Percentiles rank a stretch among this genome's conserved stretches.
Evolutionary conservation across 2,888 invertebrate species (phyloP).

Genomic region (Mimachlamys varia): DNA sequence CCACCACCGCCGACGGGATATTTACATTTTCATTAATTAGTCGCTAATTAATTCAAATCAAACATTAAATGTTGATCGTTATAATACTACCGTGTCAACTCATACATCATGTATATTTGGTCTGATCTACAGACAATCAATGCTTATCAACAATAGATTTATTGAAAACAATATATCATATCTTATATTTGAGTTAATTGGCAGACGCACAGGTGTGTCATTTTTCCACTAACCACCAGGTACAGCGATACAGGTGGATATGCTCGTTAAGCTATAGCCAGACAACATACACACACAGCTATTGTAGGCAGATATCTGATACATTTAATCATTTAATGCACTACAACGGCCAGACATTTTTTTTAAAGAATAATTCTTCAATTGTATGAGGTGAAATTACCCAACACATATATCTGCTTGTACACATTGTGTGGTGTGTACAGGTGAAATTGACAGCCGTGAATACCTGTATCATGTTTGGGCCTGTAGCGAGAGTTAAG

Average conservation of each 20-base stretch:
- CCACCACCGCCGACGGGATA: not conserved
- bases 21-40: conserved; percentile 7
- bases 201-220: conserved; percentile 31
- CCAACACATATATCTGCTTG: not conserved
- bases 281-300: not conserved
- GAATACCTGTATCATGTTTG: not conserved
- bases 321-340: not conserved
- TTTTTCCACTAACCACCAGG: conserved; percentile 5
- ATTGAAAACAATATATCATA: conserved; percentile 22
- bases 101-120: not conserved
- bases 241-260: not conserved
- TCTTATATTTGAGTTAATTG: conserved; percentile 10
- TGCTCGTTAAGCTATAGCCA: not conserved
- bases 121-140: not conserved
- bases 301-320: not conserved
- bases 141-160: conserved; percentile 11
- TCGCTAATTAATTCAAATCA: not conserved
- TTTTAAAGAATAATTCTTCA: not conserved
- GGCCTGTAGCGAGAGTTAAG: not conserved
- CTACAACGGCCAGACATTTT: not conserved
- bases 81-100: not conserved
- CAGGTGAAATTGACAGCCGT: conserved; percentile 2
- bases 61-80: not conserved
- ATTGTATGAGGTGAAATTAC: not conserved
- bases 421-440: not conserved